phyloP scores from a whole-genome alignment of 1,140 invertebrate species.

The Tenebrio molitor region DNA sequence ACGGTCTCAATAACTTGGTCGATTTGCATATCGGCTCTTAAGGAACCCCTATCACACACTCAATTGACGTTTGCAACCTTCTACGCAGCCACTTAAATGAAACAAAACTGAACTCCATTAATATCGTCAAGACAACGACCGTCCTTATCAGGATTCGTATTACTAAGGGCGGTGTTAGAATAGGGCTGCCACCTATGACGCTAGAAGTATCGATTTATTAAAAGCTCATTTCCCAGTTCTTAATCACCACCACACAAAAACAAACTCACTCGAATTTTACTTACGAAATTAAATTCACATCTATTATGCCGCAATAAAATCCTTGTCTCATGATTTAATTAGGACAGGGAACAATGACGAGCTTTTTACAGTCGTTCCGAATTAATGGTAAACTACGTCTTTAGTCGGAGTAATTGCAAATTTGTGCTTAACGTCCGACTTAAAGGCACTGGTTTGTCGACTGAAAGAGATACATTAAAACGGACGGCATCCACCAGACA shows the following conservation, averaged over 20 bases:
- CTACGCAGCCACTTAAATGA: slow-evolving; percentile 35
- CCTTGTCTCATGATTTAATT: slow-evolving; percentile 23
- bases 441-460: slow-evolving; percentile 35
- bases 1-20: slow-evolving; percentile 35
- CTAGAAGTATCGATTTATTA: slow-evolving; percentile 24
- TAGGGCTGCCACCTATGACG: neutral
- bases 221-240: slow-evolving; percentile 10
- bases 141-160: slow-evolving; percentile 30
- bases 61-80: slow-evolving; percentile 37
- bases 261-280: slow-evolving; percentile 21
- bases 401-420: slow-evolving; percentile 37
- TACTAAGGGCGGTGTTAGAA: slow-evolving; percentile 2
- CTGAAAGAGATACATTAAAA: slow-evolving; percentile 39
- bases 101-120: slow-evolving; percentile 37
- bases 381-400: slow-evolving; percentile 34
- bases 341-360: slow-evolving; percentile 15
- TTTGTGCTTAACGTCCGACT: slow-evolving; percentile 10
- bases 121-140: slow-evolving; percentile 21
- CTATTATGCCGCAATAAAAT: slow-evolving; percentile 25
- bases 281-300: slow-evolving; percentile 30
- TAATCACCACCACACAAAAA: slow-evolving; percentile 20
- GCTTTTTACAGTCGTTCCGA: slow-evolving; percentile 11
- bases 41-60: slow-evolving; percentile 34
- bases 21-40: slow-evolving; percentile 37
- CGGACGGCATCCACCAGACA: slow-evolving; percentile 28